These are phyloP conservation scores for Amphilophus citrinellus DNA, from an alignment of 2,113 vertebrate genomes.

Conservation along the genomic window DNA sequence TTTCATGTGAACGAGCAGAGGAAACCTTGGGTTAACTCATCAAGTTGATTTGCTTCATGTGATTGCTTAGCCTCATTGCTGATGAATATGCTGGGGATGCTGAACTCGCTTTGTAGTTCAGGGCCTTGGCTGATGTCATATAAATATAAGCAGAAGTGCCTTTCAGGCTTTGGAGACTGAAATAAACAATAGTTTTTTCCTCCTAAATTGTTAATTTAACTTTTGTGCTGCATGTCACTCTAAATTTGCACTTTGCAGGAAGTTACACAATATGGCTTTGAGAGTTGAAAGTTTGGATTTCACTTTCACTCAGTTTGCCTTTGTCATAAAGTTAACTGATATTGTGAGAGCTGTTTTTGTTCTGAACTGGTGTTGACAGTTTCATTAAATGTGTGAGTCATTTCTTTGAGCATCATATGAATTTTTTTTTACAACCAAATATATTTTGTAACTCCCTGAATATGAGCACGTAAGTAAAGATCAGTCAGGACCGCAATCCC, in stretches of 20 bases:
- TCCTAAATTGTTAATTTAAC: too few relatives aligned
- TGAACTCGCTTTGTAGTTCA: too few relatives aligned
- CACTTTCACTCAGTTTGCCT: not conserved
- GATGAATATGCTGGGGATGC: too few relatives aligned
- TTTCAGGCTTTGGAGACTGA: too few relatives aligned
- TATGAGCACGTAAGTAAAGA: not conserved
- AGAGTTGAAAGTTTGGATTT: not conserved
- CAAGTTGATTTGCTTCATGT: too few relatives aligned
- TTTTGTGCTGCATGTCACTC: not conserved
- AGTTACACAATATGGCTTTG: not conserved
- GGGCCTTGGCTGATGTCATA: too few relatives aligned
- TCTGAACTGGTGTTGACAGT: not conserved
- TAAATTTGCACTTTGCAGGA: not conserved
- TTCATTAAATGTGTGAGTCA: not conserved
- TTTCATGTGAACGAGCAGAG: too few relatives aligned
- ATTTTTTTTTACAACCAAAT: not conserved
- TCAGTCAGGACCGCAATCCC: too few relatives aligned
- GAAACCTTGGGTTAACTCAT: too few relatives aligned
- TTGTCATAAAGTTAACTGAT: not conserved
- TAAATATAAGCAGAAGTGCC: too few relatives aligned
- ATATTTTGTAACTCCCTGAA: not conserved
- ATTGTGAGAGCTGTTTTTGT: not conserved
- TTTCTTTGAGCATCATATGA: not conserved
- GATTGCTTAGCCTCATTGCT: too few relatives aligned
- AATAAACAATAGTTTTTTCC: too few relatives aligned